These are phyloP conservation scores for Teleogryllus occipitalis DNA, from an alignment of 1,140 invertebrate species.

Conservation along the genomic window DNA sequence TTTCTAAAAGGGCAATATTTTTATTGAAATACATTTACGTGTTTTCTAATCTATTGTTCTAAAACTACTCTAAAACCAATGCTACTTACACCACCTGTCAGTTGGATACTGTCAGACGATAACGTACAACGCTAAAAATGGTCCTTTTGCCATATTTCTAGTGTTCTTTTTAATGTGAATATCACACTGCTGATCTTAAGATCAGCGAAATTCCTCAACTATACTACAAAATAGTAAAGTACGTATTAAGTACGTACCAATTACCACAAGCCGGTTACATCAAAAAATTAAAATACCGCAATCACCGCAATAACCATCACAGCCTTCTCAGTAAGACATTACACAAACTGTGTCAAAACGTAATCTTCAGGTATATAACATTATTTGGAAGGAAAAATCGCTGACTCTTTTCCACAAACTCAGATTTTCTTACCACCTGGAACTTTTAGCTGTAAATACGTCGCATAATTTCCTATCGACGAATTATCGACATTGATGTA, in stretches of 20 bases:
- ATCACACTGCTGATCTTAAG: not conserved
- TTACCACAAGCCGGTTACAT: not conserved
- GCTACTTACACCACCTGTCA: slow-evolving; percentile 4
- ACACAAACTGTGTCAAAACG: no score
- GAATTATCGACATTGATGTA: no score
- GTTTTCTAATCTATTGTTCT: not conserved
- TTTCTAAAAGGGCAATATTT: slow-evolving; percentile 3
- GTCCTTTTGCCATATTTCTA: not conserved
- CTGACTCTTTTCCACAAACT: no score
- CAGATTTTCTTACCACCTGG: no score
- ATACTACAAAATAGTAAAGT: not conserved
- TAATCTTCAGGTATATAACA: no score
- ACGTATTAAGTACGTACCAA: not conserved
- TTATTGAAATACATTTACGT: not conserved
- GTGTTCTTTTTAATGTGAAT: not conserved
- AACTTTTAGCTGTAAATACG: no score
- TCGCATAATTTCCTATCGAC: no score
- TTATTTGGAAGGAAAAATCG: no score
- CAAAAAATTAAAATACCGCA: not conserved
- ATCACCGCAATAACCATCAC: no score
- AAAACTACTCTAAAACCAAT: not conserved
- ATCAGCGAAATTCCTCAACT: not conserved
- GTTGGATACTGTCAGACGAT: slow-evolving; percentile 7
- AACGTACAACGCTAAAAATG: not conserved
- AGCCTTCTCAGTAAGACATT: no score